These are phyloP conservation scores for Busseola fusca DNA, from an alignment of 2,888 invertebrate genomes.

Conservation along the genomic window DNA sequence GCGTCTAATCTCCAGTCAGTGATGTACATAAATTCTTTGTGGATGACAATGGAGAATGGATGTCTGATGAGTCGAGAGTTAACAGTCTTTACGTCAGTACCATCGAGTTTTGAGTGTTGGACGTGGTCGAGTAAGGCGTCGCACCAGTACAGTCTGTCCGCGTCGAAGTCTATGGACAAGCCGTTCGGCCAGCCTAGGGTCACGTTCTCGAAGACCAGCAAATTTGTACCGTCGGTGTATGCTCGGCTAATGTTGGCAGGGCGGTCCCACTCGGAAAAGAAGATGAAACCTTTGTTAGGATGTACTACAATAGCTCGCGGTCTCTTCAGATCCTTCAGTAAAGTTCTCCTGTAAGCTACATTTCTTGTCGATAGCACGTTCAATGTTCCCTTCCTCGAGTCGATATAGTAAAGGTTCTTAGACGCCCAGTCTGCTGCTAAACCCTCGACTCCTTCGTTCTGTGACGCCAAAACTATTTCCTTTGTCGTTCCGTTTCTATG, in stretches of 20 bases:
- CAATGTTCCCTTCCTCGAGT: slow-evolving; percentile 97
- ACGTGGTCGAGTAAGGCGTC: slow-evolving; percentile 98
- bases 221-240: slow-evolving; percentile 95
- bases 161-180: slow-evolving; percentile 96
- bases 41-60: slow-evolving; percentile 97
- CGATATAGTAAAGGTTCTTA: slow-evolving; percentile 98
- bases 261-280: slow-evolving; percentile 98
- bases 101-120: slow-evolving; percentile 97
- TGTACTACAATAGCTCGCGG: slow-evolving; percentile 99
- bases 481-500: slow-evolving; percentile 93
- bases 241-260: slow-evolving; percentile 99
- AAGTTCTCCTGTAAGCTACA: slow-evolving; percentile 94
- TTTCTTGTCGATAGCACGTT: slow-evolving; percentile 97
- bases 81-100: slow-evolving; percentile 96
- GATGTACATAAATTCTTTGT: slow-evolving; percentile 97
- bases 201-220: slow-evolving; percentile 96
- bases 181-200: slow-evolving; percentile 99
- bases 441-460: slow-evolving; percentile 99
- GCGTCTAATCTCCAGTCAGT: slow-evolving; percentile 99
- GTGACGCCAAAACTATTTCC: slow-evolving; percentile 97
- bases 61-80: slow-evolving; percentile 95
- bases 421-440: slow-evolving; percentile 98
- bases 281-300: slow-evolving; percentile 97
- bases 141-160: slow-evolving; percentile 98
- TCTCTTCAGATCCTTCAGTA: slow-evolving; percentile 96